Evolutionary conservation across 53 echinoderm and acorn worm genomes (phyloP).

Genomic region (Patiria pectinifera): DNA sequence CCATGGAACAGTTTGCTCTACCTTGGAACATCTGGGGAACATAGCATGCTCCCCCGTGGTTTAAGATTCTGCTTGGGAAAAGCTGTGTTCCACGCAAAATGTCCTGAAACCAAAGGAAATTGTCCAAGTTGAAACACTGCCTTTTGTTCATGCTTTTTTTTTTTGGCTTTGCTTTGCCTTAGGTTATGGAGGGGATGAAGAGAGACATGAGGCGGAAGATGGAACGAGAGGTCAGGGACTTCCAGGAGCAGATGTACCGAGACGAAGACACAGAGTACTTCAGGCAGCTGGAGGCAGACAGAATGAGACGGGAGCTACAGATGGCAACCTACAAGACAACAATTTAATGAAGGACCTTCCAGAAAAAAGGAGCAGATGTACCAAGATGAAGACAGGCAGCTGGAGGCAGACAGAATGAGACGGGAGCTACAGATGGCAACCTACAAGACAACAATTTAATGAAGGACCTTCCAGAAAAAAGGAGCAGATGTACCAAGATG

Average conservation of each 20-base stretch:
- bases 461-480: slow-evolving; percentile 12
- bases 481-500: slow-evolving; percentile 87
- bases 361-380: slow-evolving; percentile 80
- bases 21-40: too few species aligned
- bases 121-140: not conserved
- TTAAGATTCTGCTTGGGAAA: too few species aligned
- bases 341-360: not conserved
- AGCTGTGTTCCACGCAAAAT: too few species aligned
- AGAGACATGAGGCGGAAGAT: slow-evolving; percentile 85
- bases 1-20: too few species aligned
- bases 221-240: slow-evolving; percentile 90
- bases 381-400: slow-evolving; percentile 88
- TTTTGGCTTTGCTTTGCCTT: not conserved
- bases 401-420: slow-evolving; percentile 90
- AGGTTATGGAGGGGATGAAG: slow-evolving; percentile 93
- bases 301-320: slow-evolving; percentile 79
- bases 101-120: too few species aligned
- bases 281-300: slow-evolving; percentile 89
- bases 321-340: slow-evolving; percentile 84
- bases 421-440: slow-evolving; percentile 76
- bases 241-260: slow-evolving; percentile 84
- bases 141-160: not conserved
- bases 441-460: slow-evolving; percentile 75
- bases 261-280: slow-evolving; percentile 94
- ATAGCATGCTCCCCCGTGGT: too few species aligned